A percentile compares a stretch with the other conserved stretches of the same genome.
Conservation (phyloP, 2,888 invertebrate genomes). For the Drosophila borealis region DNA sequence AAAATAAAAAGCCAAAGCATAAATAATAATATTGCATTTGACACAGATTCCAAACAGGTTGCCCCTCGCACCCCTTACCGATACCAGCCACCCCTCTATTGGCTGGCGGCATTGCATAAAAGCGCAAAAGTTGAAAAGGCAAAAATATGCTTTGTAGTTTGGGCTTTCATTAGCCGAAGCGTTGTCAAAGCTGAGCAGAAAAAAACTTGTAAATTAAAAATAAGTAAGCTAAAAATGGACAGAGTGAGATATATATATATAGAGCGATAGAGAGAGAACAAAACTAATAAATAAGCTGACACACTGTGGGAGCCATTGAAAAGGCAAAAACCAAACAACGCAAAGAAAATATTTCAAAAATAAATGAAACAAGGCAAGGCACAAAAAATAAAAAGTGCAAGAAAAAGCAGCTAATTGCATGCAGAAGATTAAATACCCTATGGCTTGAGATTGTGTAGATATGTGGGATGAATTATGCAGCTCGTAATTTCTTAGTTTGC, state of each 20-base stretch:
- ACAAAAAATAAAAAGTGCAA: slow-evolving; percentile 20
- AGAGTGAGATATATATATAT: neutral
- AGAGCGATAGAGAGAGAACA: slow-evolving; percentile 4
- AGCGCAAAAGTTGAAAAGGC: slow-evolving; percentile 69
- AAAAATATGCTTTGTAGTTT: slow-evolving; percentile 71
- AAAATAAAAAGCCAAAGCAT: slow-evolving; percentile 43
- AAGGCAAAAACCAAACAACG: slow-evolving; percentile 30
- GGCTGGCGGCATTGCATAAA: slow-evolving; percentile 61
- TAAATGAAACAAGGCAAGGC: slow-evolving; percentile 40
- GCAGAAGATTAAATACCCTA: too few relatives aligned
- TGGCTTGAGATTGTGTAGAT: too few relatives aligned
- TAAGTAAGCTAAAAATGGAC: slow-evolving; percentile 43
- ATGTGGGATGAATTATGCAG: too few relatives aligned
- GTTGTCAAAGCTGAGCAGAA: slow-evolving; percentile 51
- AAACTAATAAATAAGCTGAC: slow-evolving; percentile 58
- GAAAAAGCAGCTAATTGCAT: neutral
- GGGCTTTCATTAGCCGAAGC: slow-evolving; percentile 65
- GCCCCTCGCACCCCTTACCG: neutral
- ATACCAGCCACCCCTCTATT: neutral
- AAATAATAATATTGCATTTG: slow-evolving; percentile 75
- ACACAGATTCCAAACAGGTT: slow-evolving; percentile 59
- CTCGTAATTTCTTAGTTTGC: too few relatives aligned
- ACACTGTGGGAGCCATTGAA: slow-evolving; percentile 45
- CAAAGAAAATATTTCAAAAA: slow-evolving; percentile 42
- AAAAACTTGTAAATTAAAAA: slow-evolving; percentile 62